A percentile compares a stretch with the other conserved stretches of the same genome.
Evolutionary conservation across 2,888 invertebrate genomes (phyloP).

Genomic region (Osmoderma eremita): DNA sequence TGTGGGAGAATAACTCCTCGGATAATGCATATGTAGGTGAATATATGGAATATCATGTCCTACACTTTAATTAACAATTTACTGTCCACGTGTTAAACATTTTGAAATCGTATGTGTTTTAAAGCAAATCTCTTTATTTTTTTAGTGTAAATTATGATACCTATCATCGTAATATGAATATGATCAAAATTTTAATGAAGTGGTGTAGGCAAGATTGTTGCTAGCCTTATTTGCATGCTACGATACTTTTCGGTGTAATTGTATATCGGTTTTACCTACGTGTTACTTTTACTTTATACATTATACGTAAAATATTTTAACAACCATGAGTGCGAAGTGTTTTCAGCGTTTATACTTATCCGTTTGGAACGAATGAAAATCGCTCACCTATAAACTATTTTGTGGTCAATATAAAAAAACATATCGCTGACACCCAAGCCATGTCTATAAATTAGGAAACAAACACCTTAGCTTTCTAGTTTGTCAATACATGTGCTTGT

Average conservation of each 20-base stretch:
- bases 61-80: too few species aligned
- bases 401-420: conserved; percentile 15
- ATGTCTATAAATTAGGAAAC: conserved; percentile 24
- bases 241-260: not conserved
- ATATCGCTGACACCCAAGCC: not conserved
- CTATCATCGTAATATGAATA: too few species aligned
- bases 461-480: conserved; percentile 25
- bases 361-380: conserved; percentile 16
- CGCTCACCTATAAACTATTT: conserved; percentile 22
- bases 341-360: conserved; percentile 6
- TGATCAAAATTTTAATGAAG: too few species aligned
- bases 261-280: conserved; percentile 17
- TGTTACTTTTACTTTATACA: conserved; percentile 11
- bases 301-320: conserved; percentile 17
- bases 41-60: too few species aligned
- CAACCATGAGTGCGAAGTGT: conserved; percentile 13
- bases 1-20: too few species aligned
- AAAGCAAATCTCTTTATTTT: too few species aligned
- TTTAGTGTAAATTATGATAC: too few species aligned
- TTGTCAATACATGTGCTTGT: not conserved
- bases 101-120: too few species aligned
- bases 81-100: too few species aligned
- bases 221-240: too few species aligned
- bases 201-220: too few species aligned
- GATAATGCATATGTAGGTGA: too few species aligned